phyloP scores from a whole-genome alignment of 2,113 vertebrate species.

The Turnix velox region DNA sequence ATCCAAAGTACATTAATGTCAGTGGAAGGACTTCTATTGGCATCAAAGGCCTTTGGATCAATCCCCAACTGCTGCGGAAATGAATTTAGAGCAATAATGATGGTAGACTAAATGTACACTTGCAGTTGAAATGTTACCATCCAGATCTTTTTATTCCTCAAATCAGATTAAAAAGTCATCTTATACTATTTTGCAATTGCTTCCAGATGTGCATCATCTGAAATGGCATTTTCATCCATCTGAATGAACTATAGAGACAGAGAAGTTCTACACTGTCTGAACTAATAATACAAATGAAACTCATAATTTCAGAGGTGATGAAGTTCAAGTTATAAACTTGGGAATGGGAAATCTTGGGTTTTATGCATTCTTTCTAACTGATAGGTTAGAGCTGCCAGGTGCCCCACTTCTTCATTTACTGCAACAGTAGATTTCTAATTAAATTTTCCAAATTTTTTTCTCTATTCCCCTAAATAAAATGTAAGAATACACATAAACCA shows the following conservation, averaged over 20 bases:
- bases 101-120: constrained; percentile 28
- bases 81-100: constrained; percentile 27
- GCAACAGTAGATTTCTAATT: background rate
- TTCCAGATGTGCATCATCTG: constrained; percentile 61
- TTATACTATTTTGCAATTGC: constrained; percentile 59
- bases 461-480: background rate
- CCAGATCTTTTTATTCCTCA: constrained; percentile 55
- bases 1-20: constrained; percentile 54
- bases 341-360: background rate
- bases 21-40: constrained; percentile 53
- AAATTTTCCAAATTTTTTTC: constrained; percentile 12
- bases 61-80: constrained; percentile 39
- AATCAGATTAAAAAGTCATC: constrained; percentile 66
- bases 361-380: background rate
- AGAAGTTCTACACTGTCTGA: background rate
- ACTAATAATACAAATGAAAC: constrained; percentile 34
- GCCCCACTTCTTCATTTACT: background rate
- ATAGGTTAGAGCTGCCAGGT: background rate
- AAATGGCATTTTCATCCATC: constrained; percentile 56
- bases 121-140: constrained; percentile 19
- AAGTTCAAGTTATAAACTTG: background rate
- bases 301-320: background rate
- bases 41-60: constrained; percentile 51
- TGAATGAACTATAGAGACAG: constrained; percentile 19
- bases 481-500: background rate